Conservation (phyloP, 2,113 vertebrate genomes). For the Apeltes quadracus region DNA sequence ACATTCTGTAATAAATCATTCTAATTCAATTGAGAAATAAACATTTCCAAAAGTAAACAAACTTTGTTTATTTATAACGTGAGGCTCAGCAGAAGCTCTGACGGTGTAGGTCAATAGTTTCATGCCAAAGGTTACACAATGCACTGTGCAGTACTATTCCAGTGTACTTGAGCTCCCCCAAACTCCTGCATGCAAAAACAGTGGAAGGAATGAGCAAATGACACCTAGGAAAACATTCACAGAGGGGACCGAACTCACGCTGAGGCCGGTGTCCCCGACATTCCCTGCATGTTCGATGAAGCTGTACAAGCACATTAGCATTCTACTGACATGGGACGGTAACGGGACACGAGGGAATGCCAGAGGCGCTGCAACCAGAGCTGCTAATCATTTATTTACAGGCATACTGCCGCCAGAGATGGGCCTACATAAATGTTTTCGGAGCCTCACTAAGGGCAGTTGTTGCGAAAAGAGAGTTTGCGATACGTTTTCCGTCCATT, state of each 20-base stretch:
- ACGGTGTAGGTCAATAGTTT: slow-evolving; percentile 24
- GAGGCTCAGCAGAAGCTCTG: slow-evolving; percentile 1
- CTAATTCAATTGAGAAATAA: not conserved
- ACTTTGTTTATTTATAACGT: slow-evolving; percentile 16
- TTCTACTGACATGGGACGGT: slow-evolving; percentile 77
- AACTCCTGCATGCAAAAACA: slow-evolving; percentile 55
- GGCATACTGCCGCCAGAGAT: slow-evolving; percentile 57
- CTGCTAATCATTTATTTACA: slow-evolving; percentile 77
- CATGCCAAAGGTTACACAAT: slow-evolving; percentile 24
- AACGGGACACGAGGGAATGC: slow-evolving; percentile 65
- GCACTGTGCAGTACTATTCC: slow-evolving; percentile 43
- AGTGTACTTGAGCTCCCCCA: slow-evolving; percentile 46
- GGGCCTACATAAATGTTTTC: slow-evolving; percentile 42
- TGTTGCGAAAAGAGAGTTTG: slow-evolving; percentile 22
- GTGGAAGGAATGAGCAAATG: slow-evolving; percentile 74
- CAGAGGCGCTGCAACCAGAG: slow-evolving; percentile 67
- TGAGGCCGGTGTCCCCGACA: slow-evolving; percentile 61
- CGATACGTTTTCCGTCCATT: not conserved
- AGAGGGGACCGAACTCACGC: slow-evolving; percentile 66
- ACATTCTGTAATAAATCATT: not conserved
- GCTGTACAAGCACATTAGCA: slow-evolving; percentile 75
- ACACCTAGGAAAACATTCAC: slow-evolving; percentile 79
- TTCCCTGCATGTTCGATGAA: slow-evolving; percentile 65
- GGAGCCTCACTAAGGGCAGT: slow-evolving; percentile 25
- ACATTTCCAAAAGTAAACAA: not conserved